Evolutionary conservation across 2,113 vertebrate genomes (phyloP).

Genomic region (Percina caprodes): DNA sequence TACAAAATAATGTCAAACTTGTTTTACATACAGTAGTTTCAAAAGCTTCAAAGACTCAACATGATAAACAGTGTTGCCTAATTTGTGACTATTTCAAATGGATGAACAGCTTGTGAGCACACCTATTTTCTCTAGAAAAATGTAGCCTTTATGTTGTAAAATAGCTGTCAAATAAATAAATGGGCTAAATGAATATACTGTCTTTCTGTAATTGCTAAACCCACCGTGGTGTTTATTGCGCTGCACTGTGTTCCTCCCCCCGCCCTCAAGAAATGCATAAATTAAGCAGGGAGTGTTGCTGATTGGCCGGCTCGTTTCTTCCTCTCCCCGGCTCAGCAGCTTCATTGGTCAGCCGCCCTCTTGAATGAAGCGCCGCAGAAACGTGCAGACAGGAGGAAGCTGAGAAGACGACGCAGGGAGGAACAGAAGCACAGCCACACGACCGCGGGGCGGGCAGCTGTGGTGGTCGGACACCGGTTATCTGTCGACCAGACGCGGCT

Average conservation of each 20-base stretch:
- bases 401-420: slow-evolving; percentile 25
- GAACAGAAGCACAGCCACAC: slow-evolving; percentile 39
- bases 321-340: slow-evolving; percentile 27
- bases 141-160: background rate
- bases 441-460: slow-evolving; percentile 43
- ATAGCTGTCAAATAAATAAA: background rate
- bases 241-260: slow-evolving; percentile 1
- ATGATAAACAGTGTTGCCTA: background rate
- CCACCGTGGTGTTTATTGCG: background rate
- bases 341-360: slow-evolving; percentile 68
- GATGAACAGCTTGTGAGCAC: background rate
- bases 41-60: too few relatives aligned
- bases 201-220: too few relatives aligned
- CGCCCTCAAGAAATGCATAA: background rate
- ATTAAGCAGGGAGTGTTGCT: slow-evolving; percentile 35
- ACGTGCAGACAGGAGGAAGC: slow-evolving; percentile 66
- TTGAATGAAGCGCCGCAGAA: slow-evolving; percentile 73
- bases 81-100: background rate
- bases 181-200: background rate
- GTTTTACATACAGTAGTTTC: background rate
- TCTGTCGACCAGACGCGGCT: slow-evolving; percentile 63
- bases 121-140: too few relatives aligned
- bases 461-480: slow-evolving; percentile 47
- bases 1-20: too few relatives aligned
- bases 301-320: slow-evolving; percentile 64